Conservation (phyloP, 2,113 vertebrate genomes). For the Aix galericulata region DNA sequence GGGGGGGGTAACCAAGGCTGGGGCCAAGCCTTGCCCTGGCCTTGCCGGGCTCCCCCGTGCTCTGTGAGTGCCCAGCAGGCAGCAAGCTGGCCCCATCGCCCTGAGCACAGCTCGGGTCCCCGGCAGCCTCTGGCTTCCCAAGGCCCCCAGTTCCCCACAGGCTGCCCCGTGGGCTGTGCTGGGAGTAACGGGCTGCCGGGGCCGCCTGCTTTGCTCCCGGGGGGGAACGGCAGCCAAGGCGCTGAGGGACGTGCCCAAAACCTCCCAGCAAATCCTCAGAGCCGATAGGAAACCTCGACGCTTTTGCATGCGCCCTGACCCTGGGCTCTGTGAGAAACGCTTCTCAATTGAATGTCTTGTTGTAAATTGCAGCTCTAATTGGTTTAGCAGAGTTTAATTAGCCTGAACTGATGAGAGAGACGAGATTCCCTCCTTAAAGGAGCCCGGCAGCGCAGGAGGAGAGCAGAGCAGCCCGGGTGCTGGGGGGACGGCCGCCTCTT, state of each 20-base stretch:
- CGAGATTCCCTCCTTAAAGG: conserved; percentile 47
- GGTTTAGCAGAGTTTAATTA: conserved; percentile 65
- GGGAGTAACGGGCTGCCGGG: not conserved
- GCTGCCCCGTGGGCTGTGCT: not conserved
- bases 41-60: fast-evolving
- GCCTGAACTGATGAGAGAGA: conserved; percentile 54
- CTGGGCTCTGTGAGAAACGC: not conserved
- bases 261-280: not conserved
- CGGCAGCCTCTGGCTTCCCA: fast-evolving
- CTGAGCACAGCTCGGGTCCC: fast-evolving
- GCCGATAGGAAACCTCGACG: not conserved
- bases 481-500: not conserved
- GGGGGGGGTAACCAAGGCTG: fast-evolving
- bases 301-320: conserved; percentile 18
- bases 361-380: conserved; percentile 69
- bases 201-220: fast-evolving
- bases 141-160: not conserved
- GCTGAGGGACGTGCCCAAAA: not conserved
- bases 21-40: fast-evolving
- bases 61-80: too few species aligned
- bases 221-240: not conserved
- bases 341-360: conserved; percentile 6
- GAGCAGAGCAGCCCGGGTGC: not conserved
- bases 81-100: not conserved
- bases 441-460: not conserved